Percentiles rank a stretch among this genome's conserved stretches.
These are phyloP conservation scores for Sogatella furcifera DNA, from an alignment of 1,140 invertebrate species.

Conservation along the genomic window DNA sequence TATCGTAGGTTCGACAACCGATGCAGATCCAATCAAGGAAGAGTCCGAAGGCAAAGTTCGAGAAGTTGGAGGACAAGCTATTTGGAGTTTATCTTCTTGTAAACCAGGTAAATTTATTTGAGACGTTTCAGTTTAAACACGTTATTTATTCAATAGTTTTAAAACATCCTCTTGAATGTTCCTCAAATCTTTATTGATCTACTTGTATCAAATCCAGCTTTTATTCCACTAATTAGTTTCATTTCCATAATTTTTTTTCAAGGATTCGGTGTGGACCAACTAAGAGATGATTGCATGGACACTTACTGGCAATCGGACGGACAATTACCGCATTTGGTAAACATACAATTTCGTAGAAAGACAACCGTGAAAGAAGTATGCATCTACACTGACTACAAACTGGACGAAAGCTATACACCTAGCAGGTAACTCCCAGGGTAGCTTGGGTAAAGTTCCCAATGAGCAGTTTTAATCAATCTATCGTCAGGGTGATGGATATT, in stretches of 20 bases:
- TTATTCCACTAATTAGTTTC: too few species aligned
- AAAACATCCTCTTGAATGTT: too few species aligned
- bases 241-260: constrained; percentile 10
- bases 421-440: constrained; percentile 63
- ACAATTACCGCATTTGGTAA: constrained; percentile 92
- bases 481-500: too few species aligned
- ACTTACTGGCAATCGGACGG: constrained; percentile 99
- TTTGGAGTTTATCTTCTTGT: constrained; percentile 96
- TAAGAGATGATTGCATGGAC: constrained; percentile 88
- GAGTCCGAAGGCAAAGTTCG: constrained; percentile 66
- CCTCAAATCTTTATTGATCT: too few species aligned
- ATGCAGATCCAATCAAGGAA: constrained; percentile 50
- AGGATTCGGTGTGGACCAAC: constrained; percentile 96
- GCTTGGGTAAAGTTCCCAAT: too few species aligned
- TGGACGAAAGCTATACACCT: constrained; percentile 98
- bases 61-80: constrained; percentile 92
- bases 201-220: too few species aligned
- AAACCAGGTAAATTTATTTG: constrained; percentile 65
- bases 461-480: too few species aligned
- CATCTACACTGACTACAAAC: constrained; percentile 94
- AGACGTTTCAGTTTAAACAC: too few species aligned
- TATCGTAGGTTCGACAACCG: not conserved
- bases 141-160: too few species aligned
- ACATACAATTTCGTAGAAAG: constrained; percentile 94
- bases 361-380: constrained; percentile 92